These are phyloP conservation scores for Trissolcus brochymenae DNA, from an alignment of 2,888 invertebrate species.

Conservation along the genomic window DNA sequence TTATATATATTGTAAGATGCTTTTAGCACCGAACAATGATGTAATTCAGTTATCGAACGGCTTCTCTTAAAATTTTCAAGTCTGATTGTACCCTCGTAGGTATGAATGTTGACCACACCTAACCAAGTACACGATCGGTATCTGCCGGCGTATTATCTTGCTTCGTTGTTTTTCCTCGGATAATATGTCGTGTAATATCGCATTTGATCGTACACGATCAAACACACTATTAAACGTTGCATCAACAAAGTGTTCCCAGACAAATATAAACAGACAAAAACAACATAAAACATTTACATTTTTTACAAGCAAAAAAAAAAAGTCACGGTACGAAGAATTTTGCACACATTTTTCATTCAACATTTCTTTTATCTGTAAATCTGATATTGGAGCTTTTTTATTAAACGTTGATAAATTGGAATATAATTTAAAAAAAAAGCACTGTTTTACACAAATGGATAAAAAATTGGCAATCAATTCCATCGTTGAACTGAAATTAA, in stretches of 20 bases:
- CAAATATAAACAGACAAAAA: not conserved
- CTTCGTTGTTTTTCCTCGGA: constrained; percentile 36
- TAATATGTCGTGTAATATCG: constrained; percentile 28
- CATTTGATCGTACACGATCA: constrained; percentile 34
- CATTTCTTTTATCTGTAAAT: too few relatives aligned
- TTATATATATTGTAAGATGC: constrained; percentile 39
- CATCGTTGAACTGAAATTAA: constrained; percentile 34
- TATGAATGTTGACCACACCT: constrained; percentile 48
- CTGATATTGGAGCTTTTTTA: too few relatives aligned
- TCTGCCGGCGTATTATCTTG: constrained; percentile 31
- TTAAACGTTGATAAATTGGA: not conserved
- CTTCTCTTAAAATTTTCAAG: constrained; percentile 46
- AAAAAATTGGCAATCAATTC: constrained; percentile 25
- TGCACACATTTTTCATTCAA: too few relatives aligned
- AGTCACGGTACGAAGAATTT: not conserved
- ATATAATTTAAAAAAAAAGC: too few relatives aligned
- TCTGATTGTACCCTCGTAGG: constrained; percentile 33
- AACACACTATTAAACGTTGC: constrained; percentile 11
- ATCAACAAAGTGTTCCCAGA: constrained; percentile 13
- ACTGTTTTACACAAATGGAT: too few relatives aligned
- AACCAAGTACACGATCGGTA: constrained; percentile 40
- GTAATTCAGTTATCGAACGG: constrained; percentile 48
- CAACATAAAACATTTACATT: constrained; percentile 11
- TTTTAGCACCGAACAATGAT: constrained; percentile 42
- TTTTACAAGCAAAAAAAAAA: too few relatives aligned